A percentile compares a stretch with the other conserved stretches of the same genome.
These are phyloP conservation scores for Carapus acus DNA, from an alignment of 2,797 vertebrate species.

Conservation along the genomic window DNA sequence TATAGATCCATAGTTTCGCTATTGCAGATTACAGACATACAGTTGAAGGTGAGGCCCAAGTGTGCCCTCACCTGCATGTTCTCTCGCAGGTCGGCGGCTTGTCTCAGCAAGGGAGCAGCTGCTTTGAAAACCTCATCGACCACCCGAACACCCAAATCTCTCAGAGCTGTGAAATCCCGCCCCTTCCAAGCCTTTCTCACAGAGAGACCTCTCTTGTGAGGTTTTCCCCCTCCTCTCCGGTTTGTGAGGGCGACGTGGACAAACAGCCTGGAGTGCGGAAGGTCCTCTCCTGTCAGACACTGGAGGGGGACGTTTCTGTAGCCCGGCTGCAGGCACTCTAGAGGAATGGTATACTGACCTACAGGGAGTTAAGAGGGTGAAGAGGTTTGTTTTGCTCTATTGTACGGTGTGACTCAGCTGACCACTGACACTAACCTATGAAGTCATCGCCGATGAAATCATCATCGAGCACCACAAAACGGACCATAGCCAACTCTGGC, in stretches of 20 bases:
- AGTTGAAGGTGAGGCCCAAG: too few species aligned
- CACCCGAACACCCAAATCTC: constrained; percentile 83
- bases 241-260: constrained; percentile 94
- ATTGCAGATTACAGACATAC: too few species aligned
- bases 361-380: constrained; percentile 32
- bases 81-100: constrained; percentile 89
- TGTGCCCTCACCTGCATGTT: constrained; percentile 91
- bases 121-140: constrained; percentile 92
- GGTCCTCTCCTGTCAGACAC: constrained; percentile 84
- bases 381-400: too few species aligned
- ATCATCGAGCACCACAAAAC: constrained; percentile 91
- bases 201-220: constrained; percentile 89
- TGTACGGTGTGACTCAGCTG: background rate
- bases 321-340: constrained; percentile 90
- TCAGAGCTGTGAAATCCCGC: constrained; percentile 85
- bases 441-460: constrained; percentile 96
- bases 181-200: constrained; percentile 87
- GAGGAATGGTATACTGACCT: constrained; percentile 88
- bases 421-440: constrained; percentile 71
- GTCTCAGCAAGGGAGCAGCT: constrained; percentile 80
- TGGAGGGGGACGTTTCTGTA: constrained; percentile 88
- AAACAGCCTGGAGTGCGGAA: constrained; percentile 83
- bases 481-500: constrained; percentile 91
- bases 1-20: too few species aligned
- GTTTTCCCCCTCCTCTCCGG: constrained; percentile 90